Percentiles rank a stretch among this genome's conserved stretches.
These are phyloP conservation scores for Nothocercus nigrocapillus DNA, from an alignment of 2,113 vertebrate species.

Conservation along the genomic window DNA sequence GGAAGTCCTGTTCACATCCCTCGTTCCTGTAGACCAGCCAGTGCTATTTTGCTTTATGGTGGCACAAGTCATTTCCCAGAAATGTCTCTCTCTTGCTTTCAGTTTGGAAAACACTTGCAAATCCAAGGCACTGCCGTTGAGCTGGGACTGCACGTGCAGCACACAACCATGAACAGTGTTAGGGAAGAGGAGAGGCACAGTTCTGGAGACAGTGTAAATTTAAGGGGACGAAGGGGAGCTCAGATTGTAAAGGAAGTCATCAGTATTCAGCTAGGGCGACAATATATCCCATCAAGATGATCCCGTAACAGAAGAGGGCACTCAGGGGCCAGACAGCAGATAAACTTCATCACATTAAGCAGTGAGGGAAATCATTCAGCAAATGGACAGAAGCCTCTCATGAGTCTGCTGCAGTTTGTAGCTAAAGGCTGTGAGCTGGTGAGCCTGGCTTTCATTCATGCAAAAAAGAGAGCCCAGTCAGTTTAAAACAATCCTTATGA, in stretches of 20 bases:
- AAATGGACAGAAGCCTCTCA: background rate
- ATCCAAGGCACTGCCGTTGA: background rate
- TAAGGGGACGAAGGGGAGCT: background rate
- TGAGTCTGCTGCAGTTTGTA: background rate
- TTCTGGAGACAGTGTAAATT: background rate
- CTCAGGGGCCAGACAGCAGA: background rate
- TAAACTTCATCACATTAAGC: background rate
- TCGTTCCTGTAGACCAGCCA: background rate
- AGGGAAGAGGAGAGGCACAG: background rate
- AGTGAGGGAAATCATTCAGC: background rate
- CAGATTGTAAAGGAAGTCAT: background rate
- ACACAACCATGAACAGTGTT: background rate
- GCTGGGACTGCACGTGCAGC: background rate
- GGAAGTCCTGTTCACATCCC: background rate
- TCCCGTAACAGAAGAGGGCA: slow-evolving; percentile 6
- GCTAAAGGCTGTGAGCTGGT: background rate
- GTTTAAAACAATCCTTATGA: background rate
- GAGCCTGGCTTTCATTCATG: background rate
- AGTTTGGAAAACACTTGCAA: background rate
- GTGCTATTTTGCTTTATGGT: background rate
- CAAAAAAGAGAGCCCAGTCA: background rate
- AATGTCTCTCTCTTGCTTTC: background rate
- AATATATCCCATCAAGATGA: background rate
- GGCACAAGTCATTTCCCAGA: background rate
- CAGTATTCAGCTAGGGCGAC: background rate